Evolutionary conservation across 2,888 invertebrate species (phyloP).

Genomic region (Folsomia candida): DNA sequence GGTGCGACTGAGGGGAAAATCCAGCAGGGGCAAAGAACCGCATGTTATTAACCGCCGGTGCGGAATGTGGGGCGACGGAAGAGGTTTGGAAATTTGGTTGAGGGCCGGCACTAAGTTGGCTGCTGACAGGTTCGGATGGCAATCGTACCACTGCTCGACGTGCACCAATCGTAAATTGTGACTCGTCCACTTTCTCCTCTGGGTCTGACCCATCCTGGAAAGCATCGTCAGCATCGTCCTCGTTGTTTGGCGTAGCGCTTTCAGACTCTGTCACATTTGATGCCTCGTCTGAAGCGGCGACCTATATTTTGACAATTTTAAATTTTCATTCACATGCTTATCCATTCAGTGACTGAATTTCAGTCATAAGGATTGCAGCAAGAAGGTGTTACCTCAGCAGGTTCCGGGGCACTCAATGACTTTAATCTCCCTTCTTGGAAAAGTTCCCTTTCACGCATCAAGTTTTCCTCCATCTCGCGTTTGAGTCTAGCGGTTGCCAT

Average conservation of each 20-base stretch:
- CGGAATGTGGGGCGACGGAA: not conserved
- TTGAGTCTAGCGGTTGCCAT: constrained; percentile 48
- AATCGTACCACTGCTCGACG: not conserved
- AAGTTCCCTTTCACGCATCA: constrained; percentile 46
- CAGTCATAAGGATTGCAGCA: too few species aligned
- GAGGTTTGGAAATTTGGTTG: not conserved
- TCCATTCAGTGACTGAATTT: not conserved
- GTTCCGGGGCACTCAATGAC: not conserved
- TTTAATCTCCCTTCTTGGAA: constrained; percentile 32
- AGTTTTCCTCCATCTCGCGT: constrained; percentile 47
- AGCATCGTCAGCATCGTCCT: too few species aligned
- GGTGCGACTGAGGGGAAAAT: not conserved
- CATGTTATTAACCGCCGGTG: not conserved
- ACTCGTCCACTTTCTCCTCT: too few species aligned
- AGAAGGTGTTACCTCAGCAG: constrained; percentile 2
- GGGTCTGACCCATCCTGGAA: too few species aligned
- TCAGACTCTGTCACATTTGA: not conserved
- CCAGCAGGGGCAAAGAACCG: not conserved
- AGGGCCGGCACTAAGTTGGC: not conserved
- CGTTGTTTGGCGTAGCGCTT: not conserved
- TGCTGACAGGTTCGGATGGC: not conserved
- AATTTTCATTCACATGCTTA: too few species aligned
- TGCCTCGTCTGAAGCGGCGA: not conserved
- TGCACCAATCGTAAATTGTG: too few species aligned
- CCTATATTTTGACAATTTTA: not conserved